phyloP scores from a whole-genome alignment of 2,888 invertebrate species.

The Amblyteles armatorius region DNA sequence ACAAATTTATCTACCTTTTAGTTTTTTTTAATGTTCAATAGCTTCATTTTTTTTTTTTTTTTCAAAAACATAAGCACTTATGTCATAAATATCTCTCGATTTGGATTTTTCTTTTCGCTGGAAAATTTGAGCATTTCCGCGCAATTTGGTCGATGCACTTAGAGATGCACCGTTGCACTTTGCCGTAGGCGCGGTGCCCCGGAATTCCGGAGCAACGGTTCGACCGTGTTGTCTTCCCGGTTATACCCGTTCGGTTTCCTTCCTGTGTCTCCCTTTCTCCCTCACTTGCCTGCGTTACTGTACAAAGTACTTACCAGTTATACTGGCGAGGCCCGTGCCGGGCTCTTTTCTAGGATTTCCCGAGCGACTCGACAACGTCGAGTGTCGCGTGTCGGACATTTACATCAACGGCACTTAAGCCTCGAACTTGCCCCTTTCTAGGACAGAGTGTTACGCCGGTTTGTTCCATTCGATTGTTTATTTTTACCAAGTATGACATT shows the following conservation, averaged over 20 bases:
- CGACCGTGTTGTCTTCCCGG: constrained; percentile 13
- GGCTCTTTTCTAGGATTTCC: constrained; percentile 35
- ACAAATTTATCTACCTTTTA: background rate
- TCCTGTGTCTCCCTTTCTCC: constrained; percentile 9
- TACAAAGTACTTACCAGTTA: constrained; percentile 47
- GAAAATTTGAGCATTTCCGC: too few relatives aligned
- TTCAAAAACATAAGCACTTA: too few relatives aligned
- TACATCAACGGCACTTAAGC: constrained; percentile 31
- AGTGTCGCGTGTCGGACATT: constrained; percentile 20
- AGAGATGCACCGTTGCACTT: constrained; percentile 58
- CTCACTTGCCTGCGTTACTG: constrained; percentile 4
- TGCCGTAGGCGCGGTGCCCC: constrained; percentile 48
- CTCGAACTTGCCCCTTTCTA: background rate
- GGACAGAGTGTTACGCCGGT: background rate
- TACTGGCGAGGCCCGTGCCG: constrained; percentile 15
- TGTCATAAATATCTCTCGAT: too few relatives aligned
- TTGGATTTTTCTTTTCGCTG: too few relatives aligned
- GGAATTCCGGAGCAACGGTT: constrained; percentile 56
- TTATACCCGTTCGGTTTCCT: constrained; percentile 41
- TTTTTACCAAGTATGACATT: background rate
- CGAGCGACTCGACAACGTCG: constrained; percentile 44
- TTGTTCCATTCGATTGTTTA: background rate
- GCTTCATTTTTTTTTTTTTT: too few relatives aligned
- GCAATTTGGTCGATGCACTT: background rate
- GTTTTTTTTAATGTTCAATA: too few relatives aligned